A percentile compares a stretch with the other conserved stretches of the same genome.
These are phyloP conservation scores for Cyrtorhinus lividipennis DNA, from an alignment of 1,140 invertebrate genomes.

Conservation along the genomic window DNA sequence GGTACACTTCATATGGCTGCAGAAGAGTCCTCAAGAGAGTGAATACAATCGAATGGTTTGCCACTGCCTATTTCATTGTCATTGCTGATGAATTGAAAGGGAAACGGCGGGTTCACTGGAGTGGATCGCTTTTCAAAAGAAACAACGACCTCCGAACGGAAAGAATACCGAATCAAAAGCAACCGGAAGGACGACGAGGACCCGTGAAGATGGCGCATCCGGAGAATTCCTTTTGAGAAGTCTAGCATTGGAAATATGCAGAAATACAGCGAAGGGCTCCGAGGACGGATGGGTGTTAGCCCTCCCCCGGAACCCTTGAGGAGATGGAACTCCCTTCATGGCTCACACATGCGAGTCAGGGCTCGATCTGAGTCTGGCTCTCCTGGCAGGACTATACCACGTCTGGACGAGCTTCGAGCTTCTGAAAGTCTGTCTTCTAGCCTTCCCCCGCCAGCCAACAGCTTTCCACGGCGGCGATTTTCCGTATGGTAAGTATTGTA, in stretches of 20 bases:
- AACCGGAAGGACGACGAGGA: neutral
- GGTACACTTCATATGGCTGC: no score
- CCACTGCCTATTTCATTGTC: neutral
- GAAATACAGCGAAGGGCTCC: slow-evolving; percentile 26
- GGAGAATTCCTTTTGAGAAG: neutral
- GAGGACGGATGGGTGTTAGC: slow-evolving; percentile 7
- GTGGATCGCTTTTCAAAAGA: neutral
- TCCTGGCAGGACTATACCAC: slow-evolving; percentile 16
- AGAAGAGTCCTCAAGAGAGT: neutral
- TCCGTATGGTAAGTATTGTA: slow-evolving; percentile 40
- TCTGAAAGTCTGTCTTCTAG: slow-evolving; percentile 26
- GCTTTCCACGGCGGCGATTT: slow-evolving; percentile 30
- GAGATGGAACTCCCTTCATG: slow-evolving; percentile 41
- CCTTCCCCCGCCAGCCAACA: slow-evolving; percentile 24
- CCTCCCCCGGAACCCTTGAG: slow-evolving; percentile 30
- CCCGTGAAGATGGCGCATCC: neutral
- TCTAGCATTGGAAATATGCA: slow-evolving; percentile 3
- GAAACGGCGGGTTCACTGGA: neutral
- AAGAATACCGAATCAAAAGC: no score
- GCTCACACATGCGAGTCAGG: slow-evolving; percentile 10
- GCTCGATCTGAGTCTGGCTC: slow-evolving; percentile 14
- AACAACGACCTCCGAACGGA: neutral
- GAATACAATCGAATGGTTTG: no score
- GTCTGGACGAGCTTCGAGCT: slow-evolving; percentile 24
- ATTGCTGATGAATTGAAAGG: neutral